A percentile compares a stretch with the other conserved stretches of the same genome.
Evolutionary conservation across 2,797 vertebrate species (phyloP).

Genomic region (Caiman crocodilus): DNA sequence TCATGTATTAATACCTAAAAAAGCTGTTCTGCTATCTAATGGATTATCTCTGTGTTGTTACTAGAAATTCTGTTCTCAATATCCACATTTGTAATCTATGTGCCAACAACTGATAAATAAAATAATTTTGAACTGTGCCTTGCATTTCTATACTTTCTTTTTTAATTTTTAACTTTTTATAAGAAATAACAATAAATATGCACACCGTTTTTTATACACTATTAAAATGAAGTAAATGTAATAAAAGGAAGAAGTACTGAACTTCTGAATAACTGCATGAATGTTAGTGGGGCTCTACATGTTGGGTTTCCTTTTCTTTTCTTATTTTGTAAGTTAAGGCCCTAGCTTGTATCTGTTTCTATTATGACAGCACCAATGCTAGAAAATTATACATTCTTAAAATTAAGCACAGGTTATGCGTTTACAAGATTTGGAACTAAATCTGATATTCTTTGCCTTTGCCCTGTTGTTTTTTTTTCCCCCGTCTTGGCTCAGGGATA

Average conservation of each 20-base stretch:
- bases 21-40: slow-evolving; percentile 24
- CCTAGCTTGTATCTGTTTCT: neutral
- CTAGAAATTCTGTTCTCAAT: slow-evolving; percentile 34
- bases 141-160: slow-evolving; percentile 18
- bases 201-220: neutral
- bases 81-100: slow-evolving; percentile 22
- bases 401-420: neutral
- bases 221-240: no score
- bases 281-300: neutral
- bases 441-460: neutral
- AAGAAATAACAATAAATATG: slow-evolving; percentile 12
- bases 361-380: neutral
- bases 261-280: neutral
- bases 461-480: neutral
- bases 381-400: neutral
- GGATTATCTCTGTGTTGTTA: slow-evolving; percentile 22
- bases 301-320: neutral
- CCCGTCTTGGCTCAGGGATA: neutral
- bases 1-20: slow-evolving; percentile 1
- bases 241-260: no score
- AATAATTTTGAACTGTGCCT: slow-evolving; percentile 14
- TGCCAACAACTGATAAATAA: slow-evolving; percentile 37
- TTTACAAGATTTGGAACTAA: neutral
- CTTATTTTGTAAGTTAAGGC: neutral
- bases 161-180: slow-evolving; percentile 3